phyloP scores from a whole-genome alignment of 2,888 invertebrate genomes.

The Leptura quadrifasciata region DNA sequence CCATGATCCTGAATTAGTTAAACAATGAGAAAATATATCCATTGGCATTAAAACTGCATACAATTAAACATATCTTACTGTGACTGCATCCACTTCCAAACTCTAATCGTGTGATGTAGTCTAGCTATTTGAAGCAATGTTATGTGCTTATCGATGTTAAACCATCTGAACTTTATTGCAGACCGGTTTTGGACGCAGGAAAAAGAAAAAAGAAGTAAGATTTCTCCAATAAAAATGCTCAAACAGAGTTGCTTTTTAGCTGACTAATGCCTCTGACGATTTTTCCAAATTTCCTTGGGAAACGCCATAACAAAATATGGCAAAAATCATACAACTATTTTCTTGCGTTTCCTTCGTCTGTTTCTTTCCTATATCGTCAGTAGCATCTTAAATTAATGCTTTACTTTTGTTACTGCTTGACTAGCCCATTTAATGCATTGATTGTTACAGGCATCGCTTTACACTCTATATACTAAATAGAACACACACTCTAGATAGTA shows the following conservation, averaged over 20 bases:
- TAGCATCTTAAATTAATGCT: slow-evolving; percentile 65
- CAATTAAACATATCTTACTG: slow-evolving; percentile 35
- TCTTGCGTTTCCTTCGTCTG: slow-evolving; percentile 55
- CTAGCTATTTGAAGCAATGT: slow-evolving; percentile 64
- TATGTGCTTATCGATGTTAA: slow-evolving; percentile 74
- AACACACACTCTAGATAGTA: slow-evolving; percentile 16
- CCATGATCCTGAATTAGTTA: neutral
- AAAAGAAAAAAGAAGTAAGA: slow-evolving; percentile 99
- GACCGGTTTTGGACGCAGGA: slow-evolving; percentile 96
- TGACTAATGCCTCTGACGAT: slow-evolving; percentile 72
- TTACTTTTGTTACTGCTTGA: slow-evolving; percentile 63
- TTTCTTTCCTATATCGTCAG: slow-evolving; percentile 67
- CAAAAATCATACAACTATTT: slow-evolving; percentile 52
- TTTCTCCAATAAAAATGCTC: slow-evolving; percentile 75
- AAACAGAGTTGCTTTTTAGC: slow-evolving; percentile 72
- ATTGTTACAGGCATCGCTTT: slow-evolving; percentile 53
- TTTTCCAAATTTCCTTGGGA: slow-evolving; percentile 50
- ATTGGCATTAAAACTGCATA: neutral
- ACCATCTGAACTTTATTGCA: slow-evolving; percentile 79
- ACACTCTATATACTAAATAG: slow-evolving; percentile 45
- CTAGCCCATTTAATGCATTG: slow-evolving; percentile 58
- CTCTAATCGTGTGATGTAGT: slow-evolving; percentile 59
- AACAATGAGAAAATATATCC: neutral
- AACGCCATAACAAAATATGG: slow-evolving; percentile 49
- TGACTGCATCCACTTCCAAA: slow-evolving; percentile 31